phyloP scores from a whole-genome alignment of 2,888 invertebrate genomes.

The Zootermopsis nevadensis region DNA sequence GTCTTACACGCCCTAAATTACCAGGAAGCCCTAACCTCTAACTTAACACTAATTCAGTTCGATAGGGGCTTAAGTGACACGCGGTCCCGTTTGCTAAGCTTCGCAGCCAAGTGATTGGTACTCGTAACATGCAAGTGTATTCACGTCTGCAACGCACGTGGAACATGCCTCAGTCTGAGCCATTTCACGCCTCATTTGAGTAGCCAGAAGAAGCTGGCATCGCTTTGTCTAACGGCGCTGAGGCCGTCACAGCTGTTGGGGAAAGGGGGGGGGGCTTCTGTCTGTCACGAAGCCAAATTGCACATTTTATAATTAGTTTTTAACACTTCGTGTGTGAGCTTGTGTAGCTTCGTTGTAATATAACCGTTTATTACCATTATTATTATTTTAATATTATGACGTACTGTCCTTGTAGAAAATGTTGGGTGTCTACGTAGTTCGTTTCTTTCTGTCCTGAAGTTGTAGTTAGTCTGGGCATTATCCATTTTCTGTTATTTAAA shows the following conservation, averaged over 20 bases:
- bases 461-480: no score
- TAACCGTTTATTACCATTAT: conserved; percentile 11
- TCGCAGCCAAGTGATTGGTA: neutral
- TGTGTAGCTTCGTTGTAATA: conserved; percentile 12
- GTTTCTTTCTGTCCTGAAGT: no score
- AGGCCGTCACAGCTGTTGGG: conserved; percentile 12
- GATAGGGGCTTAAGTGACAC: no score
- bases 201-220: neutral
- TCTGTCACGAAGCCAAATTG: conserved; percentile 49
- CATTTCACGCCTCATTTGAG: conserved; percentile 39
- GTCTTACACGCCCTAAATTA: no score
- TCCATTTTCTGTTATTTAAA: no score
- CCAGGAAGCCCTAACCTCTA: no score
- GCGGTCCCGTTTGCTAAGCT: no score
- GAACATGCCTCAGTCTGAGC: neutral
- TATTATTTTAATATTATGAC: neutral
- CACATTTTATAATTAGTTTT: conserved; percentile 49
- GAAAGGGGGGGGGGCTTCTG: neutral
- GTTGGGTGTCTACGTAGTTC: neutral
- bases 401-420: neutral
- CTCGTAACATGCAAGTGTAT: neutral
- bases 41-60: no score
- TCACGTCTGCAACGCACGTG: neutral
- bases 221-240: neutral
- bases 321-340: conserved; percentile 29